Conservation (phyloP, 2,888 invertebrate species). For the Nomada ferruginata region DNA sequence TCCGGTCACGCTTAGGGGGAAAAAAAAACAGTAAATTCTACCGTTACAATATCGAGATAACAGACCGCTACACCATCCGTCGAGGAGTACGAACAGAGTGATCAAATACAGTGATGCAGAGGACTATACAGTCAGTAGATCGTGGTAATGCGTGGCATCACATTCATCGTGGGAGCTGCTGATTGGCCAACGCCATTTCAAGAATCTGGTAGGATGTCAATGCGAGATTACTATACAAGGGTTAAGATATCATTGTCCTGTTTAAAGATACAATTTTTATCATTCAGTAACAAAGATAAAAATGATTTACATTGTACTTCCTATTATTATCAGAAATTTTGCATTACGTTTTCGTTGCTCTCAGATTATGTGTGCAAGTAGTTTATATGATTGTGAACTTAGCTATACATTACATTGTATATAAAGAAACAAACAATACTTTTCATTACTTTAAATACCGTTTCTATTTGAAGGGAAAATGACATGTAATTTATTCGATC, state of each 20-base stretch:
- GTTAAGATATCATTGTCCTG: conserved; percentile 21
- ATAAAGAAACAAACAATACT: not conserved
- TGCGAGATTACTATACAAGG: conserved; percentile 42
- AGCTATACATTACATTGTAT: too few species aligned
- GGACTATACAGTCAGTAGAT: conserved; percentile 62
- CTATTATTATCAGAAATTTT: not conserved
- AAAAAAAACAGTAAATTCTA: conserved; percentile 12
- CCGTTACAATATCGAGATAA: conserved; percentile 32
- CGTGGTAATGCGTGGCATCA: conserved; percentile 86
- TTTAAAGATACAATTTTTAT: conserved; percentile 7
- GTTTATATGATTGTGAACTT: too few species aligned
- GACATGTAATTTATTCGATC: not conserved
- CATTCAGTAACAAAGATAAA: not conserved
- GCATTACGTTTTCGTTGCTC: too few species aligned
- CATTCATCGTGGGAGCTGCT: conserved; percentile 88
- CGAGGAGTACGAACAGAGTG: conserved; percentile 73
- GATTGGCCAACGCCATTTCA: conserved; percentile 85
- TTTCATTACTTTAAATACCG: not conserved
- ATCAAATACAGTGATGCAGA: conserved; percentile 59
- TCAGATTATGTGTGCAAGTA: not conserved
- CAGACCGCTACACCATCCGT: conserved; percentile 49
- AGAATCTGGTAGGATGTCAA: conserved; percentile 54
- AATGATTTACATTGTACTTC: not conserved
- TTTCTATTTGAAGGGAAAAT: conserved; percentile 8
- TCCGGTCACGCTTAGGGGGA: not conserved